Percentiles rank a stretch among this genome's conserved stretches.
Evolutionary conservation across 2,113 vertebrate genomes (phyloP).

Genomic region (Psilopogon haemacephalus): DNA sequence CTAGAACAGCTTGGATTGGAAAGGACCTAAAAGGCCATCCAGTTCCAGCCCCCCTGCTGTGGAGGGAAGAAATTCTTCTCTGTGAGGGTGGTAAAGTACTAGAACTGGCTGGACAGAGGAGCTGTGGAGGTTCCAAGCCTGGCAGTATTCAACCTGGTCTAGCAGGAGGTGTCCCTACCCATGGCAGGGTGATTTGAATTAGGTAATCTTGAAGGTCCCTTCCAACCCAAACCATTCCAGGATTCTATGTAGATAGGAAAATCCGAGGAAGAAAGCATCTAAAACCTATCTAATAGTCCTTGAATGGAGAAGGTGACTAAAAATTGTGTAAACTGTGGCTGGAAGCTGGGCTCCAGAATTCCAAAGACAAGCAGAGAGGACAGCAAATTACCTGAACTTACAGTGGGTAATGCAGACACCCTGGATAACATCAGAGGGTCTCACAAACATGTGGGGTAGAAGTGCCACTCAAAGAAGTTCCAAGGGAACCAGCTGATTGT

Average conservation of each 20-base stretch:
- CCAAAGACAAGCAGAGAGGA: background rate
- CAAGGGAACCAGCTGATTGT: background rate
- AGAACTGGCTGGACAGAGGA: too few relatives aligned
- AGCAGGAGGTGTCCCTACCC: too few relatives aligned
- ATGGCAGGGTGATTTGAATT: too few relatives aligned
- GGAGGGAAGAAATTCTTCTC: too few relatives aligned
- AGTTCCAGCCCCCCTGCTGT: too few relatives aligned
- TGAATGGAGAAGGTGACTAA: background rate
- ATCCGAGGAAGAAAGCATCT: background rate
- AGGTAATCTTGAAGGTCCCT: too few relatives aligned
- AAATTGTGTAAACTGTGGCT: background rate
- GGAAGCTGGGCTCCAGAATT: background rate
- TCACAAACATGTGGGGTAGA: background rate
- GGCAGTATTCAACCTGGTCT: too few relatives aligned
- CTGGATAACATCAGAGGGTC: background rate
- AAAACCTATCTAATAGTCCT: background rate
- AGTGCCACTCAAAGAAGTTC: background rate
- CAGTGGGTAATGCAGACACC: background rate
- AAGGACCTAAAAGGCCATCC: too few relatives aligned
- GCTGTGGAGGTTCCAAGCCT: too few relatives aligned
- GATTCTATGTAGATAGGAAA: background rate
- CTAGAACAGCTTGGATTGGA: too few relatives aligned
- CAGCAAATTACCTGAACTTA: background rate
- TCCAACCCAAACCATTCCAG: too few relatives aligned
- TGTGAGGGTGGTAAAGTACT: too few relatives aligned